phyloP scores from a whole-genome alignment of 2,888 invertebrate species.

The Amphimallon solstitiale region DNA sequence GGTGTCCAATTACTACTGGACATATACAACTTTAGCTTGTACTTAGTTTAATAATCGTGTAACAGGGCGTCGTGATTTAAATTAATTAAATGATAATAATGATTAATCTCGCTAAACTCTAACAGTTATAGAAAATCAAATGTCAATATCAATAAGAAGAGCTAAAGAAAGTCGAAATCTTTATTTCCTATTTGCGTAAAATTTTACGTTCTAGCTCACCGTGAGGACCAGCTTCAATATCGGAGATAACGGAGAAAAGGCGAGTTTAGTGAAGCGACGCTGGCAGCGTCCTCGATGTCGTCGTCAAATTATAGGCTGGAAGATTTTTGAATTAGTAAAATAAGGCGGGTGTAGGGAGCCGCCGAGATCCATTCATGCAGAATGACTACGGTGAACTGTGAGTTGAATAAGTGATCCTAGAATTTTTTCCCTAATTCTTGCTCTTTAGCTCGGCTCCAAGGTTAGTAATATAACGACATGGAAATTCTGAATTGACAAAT shows the following conservation, averaged over 20 bases:
- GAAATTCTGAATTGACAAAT: no score
- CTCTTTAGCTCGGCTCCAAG: not conserved
- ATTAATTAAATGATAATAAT: constrained; percentile 10
- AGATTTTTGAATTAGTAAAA: constrained; percentile 37
- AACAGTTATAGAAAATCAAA: no score
- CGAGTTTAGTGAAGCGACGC: constrained; percentile 12
- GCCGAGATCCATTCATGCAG: constrained; percentile 18
- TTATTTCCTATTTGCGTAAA: no score
- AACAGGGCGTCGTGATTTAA: constrained; percentile 8
- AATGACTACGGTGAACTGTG: constrained; percentile 15
- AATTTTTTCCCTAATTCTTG: constrained; percentile 9
- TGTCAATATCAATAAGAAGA: no score
- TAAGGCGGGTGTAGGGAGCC: not conserved
- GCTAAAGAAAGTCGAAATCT: no score
- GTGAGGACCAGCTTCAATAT: no score
- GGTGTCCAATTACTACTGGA: constrained; percentile 9
- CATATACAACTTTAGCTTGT: not conserved
- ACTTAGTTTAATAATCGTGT: not conserved
- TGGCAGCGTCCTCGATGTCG: constrained; percentile 27
- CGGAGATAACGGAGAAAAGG: not conserved
- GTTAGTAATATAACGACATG: not conserved
- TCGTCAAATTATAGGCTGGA: constrained; percentile 44
- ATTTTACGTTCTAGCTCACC: no score
- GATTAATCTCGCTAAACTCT: constrained; percentile 1
- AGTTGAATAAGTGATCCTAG: constrained; percentile 20